Evolutionary conservation across 2,797 vertebrate species (phyloP).

Genomic region (Scolopax bukidnonensis): DNA sequence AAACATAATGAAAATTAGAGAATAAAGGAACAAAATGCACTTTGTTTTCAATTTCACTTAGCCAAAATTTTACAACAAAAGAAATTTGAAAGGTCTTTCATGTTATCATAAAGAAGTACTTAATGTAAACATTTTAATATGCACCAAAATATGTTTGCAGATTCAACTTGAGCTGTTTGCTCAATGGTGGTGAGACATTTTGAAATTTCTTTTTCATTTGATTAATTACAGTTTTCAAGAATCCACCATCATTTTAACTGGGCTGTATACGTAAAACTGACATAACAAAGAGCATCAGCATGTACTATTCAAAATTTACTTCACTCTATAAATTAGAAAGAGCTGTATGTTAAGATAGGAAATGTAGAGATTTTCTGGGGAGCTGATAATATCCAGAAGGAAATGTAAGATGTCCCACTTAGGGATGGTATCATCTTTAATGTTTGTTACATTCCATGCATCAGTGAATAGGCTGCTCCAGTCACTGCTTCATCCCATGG

Average conservation of each 20-base stretch:
- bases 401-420: neutral
- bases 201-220: neutral
- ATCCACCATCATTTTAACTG: neutral
- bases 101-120: neutral
- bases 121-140: neutral
- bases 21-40: neutral
- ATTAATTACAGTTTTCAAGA: neutral
- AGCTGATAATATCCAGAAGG: neutral
- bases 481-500: neutral
- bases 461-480: neutral
- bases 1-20: neutral
- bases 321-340: neutral
- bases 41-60: neutral
- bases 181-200: neutral
- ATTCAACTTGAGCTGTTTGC: neutral
- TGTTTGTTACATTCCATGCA: neutral
- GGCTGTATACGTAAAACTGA: neutral
- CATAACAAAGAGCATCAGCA: neutral
- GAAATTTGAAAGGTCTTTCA: neutral
- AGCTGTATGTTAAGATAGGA: neutral
- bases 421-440: neutral
- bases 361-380: neutral
- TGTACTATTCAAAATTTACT: neutral
- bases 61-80: neutral
- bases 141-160: neutral